phyloP scores from a whole-genome alignment of 2,797 vertebrate genomes.

The Etheostoma perlongum region DNA sequence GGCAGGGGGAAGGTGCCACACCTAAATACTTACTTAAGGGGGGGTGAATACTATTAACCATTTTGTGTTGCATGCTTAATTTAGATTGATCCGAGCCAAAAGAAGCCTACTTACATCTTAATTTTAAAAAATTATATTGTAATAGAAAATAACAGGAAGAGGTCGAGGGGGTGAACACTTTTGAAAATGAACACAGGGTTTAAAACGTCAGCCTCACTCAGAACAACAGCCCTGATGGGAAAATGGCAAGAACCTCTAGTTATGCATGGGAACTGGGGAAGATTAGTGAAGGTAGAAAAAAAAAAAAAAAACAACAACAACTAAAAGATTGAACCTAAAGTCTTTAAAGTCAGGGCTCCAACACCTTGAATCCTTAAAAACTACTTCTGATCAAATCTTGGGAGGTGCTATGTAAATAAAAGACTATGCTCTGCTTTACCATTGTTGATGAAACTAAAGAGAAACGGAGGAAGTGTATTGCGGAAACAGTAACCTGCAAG shows the following conservation, averaged over 20 bases:
- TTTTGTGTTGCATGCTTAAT: neutral
- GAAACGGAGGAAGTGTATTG: neutral
- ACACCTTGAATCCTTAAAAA: neutral
- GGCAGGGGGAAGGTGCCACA: too few species aligned
- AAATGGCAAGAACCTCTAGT: too few species aligned
- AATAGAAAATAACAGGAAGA: too few species aligned
- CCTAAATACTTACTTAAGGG: neutral
- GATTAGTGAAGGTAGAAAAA: neutral
- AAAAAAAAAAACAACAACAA: constrained; percentile 13
- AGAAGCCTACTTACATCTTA: too few species aligned
- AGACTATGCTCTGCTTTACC: neutral
- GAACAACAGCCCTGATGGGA: too few species aligned
- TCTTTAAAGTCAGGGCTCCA: neutral
- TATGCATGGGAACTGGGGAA: neutral
- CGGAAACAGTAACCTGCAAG: constrained; percentile 64
- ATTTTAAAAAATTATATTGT: too few species aligned
- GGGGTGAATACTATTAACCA: neutral
- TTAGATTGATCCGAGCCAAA: too few species aligned
- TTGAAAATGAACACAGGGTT: too few species aligned
- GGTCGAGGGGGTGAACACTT: too few species aligned
- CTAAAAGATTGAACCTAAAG: neutral
- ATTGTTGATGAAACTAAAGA: neutral
- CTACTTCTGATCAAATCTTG: neutral
- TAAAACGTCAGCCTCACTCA: too few species aligned
- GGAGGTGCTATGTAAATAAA: neutral